Evolutionary conservation across 2,113 vertebrate species (phyloP), one percentile per base, ranked within the genome.

Genomic region (Catharus fuscescens): DNA sequence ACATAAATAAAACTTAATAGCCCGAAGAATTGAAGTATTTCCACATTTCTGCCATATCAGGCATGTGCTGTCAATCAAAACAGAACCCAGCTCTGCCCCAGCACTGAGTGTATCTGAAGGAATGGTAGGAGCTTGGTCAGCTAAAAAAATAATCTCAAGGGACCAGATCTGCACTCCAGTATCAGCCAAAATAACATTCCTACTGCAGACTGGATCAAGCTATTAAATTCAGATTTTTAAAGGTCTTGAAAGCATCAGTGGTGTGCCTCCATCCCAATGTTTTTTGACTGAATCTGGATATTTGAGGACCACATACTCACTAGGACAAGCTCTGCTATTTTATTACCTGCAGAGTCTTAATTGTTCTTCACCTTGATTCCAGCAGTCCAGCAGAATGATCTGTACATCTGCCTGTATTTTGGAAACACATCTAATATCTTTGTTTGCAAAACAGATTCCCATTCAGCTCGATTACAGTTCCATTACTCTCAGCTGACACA

Each of bases 381-480:
- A 96, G 71, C 60, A 90, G 92, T 86, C 85, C 79, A 94, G 74
- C 45, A 92, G 28, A 78, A 66, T 71, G 53, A 87, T 88, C 53
- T 92, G 60, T 56, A 60, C 69, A 82, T 90, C 77, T 88, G 69
- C 36, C 54, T 78, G 16, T 94, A 70, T 96, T 97, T 95, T 96
- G 94, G 79, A 95, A 96, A 96, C 87, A 92, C 12, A 56, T 21
- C n/a, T 91, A 69, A 42, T 65, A 60, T 20, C 59, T 73, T 2
- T 94, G 94, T 97, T 96, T 80, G 88, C 95, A 88, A 94, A 96
- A 94, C 45, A 97, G 50, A 32, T 80, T 61, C 70, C 66, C 73
- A 90, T 97, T 93, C 95, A 89, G 84, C 65, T 40, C 84, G 59
- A 71, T 80, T 80, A 92, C 60, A 67, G 91, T 56, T 86, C 86